Evolutionary conservation across 35 echinoderm and acorn worm species (phyloP), one percentile per base, ranked within the genome.

Genomic region (Ptychodera flava): DNA sequence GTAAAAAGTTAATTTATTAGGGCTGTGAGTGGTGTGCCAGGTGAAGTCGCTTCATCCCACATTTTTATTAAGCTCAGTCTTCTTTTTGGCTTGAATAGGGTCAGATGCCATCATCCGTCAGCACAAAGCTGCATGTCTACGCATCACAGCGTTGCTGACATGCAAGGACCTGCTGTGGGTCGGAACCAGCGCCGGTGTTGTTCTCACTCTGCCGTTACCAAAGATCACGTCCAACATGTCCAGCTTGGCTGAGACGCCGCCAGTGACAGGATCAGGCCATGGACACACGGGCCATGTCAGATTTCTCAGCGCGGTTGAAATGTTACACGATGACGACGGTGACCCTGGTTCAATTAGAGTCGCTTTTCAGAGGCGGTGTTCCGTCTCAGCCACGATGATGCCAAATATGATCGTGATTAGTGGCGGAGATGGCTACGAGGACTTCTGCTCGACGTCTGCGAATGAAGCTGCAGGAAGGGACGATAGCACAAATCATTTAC

Each of bases 31-130:
- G n/a, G n/a, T n/a, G n/a, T n/a, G n/a, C n/a, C n/a, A n/a, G n/a
- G n/a, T n/a, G n/a, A n/a, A n/a, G n/a, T n/a, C n/a, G n/a, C n/a
- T n/a, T n/a, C n/a, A n/a, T n/a, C n/a, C n/a, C n/a, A n/a, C 45
- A 64, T 64, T 64, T 6, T 64, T 22, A 64, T 12, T 64, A 6
- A 64, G 6, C 45, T 64, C 45, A 12, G 36, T 77, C 33, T 76
- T 77, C 15, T 86, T 53, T 77, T 53, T 33, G 16, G 15, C 81
- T 77, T 16, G 36, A 27, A 32, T 36, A 99, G 96, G 96, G 79
- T 99, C 96, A 14, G 96, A 99, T 92, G 96, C 96, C 78, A 99
- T 99, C 31, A 99, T 99, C 32, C 90, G 96, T 29, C 96, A 99
- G 78, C 96, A 99, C 88, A 99, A 99, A 83, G 96, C 92, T 32